Evolutionary conservation across 30 jellyfish, hydroid and myxozoan species (phyloP), one percentile per base, ranked within the genome.

Genomic region (Turritopsis rubra): DNA sequence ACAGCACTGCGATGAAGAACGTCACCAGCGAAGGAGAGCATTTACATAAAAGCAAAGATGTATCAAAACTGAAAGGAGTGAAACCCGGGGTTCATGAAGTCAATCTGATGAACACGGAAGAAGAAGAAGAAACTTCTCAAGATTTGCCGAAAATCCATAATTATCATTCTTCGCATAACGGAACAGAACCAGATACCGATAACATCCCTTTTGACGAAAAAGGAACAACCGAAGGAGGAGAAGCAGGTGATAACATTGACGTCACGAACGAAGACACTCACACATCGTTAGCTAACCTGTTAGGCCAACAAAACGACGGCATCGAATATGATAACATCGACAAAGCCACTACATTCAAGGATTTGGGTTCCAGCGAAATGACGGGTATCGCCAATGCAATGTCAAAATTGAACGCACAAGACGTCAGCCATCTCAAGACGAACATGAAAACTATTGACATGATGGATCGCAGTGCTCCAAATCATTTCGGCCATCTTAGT

Each of bases 371-470:
- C 66, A 29, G 66, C 29, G 85, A 77, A 77, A 77, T 77, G 85
- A 77, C 25, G 29, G 85, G 85, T 20, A 77, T 77, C 1, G 85
- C 85, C 7, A 77, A 60, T 29, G 85, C 85, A 21, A 77, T 77
- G 85, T 53, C 66, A 29, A 28, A 30, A 18, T 28, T 77, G 29
- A 77, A 77, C 85, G 29, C 19, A 29, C 29, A 77, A 77, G 85
- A 77, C 20, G 85, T 77, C n/a, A 52, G 53, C 22, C 85, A 77
- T 25, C 72, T 77, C 16, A 77, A 24, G 53, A 16, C 85, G 8
- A 30, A 52, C 22, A 77, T 77, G 85, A 77, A 77, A 77, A 77
- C 66, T 21, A 29, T 77, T 29, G 85, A 77, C 19, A 21, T 77
- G 29, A 77, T 77, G 41, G 85, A 77, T 18, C 66, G 73, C 52